phyloP scores from a whole-genome alignment of 2,888 invertebrate genomes.

The Nephrotoma guestfalica region DNA sequence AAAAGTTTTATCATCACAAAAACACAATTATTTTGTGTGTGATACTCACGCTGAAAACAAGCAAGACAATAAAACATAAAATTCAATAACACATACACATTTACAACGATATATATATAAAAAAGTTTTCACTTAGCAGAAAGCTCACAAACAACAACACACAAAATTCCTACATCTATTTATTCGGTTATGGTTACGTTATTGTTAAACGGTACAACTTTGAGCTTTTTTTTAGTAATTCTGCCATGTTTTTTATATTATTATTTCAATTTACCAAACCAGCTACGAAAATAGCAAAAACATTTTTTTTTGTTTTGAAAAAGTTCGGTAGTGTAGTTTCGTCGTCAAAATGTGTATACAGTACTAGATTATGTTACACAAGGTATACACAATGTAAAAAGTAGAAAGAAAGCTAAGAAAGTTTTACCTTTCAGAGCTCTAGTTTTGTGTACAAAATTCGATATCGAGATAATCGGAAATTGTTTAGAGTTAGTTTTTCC shows the following conservation, averaged over 20 bases:
- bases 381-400: neutral
- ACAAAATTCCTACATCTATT: neutral
- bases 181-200: neutral
- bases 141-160: neutral
- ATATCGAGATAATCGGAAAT: neutral
- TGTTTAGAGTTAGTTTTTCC: neutral
- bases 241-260: neutral
- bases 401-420: neutral
- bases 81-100: neutral
- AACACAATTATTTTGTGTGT: neutral
- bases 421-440: neutral
- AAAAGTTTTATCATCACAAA: neutral
- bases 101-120: neutral
- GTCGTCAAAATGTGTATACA: neutral
- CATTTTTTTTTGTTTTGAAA: neutral
- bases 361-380: neutral
- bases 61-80: neutral
- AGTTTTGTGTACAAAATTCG: neutral
- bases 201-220: neutral
- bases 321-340: neutral
- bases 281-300: neutral
- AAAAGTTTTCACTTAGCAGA: neutral
- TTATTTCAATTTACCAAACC: neutral
- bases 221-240: neutral
- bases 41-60: neutral